Percentiles rank a stretch among this genome's conserved stretches.
Evolutionary conservation across 92 coral and sea anemone species (phyloP).

Genomic region (Meandrina meandrites): DNA sequence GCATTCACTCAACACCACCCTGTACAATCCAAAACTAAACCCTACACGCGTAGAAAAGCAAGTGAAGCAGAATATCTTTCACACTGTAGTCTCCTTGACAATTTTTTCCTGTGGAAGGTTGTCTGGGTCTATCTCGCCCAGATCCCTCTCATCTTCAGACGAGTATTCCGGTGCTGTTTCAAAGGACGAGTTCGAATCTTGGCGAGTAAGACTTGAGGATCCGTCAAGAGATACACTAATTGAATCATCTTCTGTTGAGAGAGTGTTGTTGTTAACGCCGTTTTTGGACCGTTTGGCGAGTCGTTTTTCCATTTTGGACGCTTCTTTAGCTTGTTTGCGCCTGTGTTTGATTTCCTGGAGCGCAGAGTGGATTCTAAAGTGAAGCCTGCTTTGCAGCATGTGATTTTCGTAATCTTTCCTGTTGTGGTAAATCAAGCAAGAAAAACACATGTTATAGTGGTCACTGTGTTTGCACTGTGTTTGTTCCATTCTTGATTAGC

Average conservation of each 20-base stretch:
- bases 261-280: background rate
- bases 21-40: background rate
- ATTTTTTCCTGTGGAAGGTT: background rate
- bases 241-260: background rate
- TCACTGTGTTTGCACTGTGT: background rate
- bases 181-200: slow-evolving; percentile 33
- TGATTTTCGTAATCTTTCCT: slow-evolving; percentile 90
- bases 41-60: background rate
- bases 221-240: slow-evolving; percentile 13
- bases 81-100: slow-evolving; percentile 33
- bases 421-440: slow-evolving; percentile 2
- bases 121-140: slow-evolving; percentile 1
- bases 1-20: background rate
- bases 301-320: slow-evolving; percentile 34
- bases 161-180: slow-evolving; percentile 45
- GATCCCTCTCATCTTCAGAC: slow-evolving; percentile 30
- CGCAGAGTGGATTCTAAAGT: slow-evolving; percentile 90
- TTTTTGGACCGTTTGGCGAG: slow-evolving; percentile 10
- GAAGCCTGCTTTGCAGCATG: slow-evolving; percentile 88
- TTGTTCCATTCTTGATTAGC: too few relatives aligned
- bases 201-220: slow-evolving; percentile 4
- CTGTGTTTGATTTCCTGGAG: slow-evolving; percentile 75
- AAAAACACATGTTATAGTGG: background rate
- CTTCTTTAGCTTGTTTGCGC: slow-evolving; percentile 55
- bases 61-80: background rate